Evolutionary conservation across 2,888 invertebrate genomes (phyloP), one percentile per base, ranked within the genome.

Genomic region (Torymus aiolomorphi): DNA sequence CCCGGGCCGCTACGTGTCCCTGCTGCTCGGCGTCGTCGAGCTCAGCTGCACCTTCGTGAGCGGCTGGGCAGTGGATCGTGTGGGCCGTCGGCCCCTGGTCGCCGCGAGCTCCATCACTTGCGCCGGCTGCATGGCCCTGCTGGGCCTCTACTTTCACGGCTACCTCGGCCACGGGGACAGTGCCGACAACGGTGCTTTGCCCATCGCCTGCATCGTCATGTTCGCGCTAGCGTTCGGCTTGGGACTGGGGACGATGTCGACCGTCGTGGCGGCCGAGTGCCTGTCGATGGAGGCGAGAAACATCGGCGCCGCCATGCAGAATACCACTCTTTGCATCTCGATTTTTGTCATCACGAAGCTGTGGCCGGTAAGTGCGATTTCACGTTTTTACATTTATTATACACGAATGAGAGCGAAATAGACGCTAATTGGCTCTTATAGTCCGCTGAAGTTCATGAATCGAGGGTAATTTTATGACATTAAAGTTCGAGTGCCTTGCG

Each of bases 1-100:
- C 49, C 62, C 76, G 0, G 82, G 78, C 0, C 78, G 72, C 52
- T 77, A 83, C 81, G 82, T 83, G 20, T 76, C 80, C 11, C 57
- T 82, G 10, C 20, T 83, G 5, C 11, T 83, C 4, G 83, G 83
- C 16, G 31, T 80, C 59, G 78, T 78, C 57, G 83, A 83, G 76
- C 57, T 82, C n/a, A 63, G 51, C 24, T 82, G 82, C 71, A 82
- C 82, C 0, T 2, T 81, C 2, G 57, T 62, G 1, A 76, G 82
- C 16, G 78, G 76, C 20, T 56, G 18, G 1, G 14, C 81, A 2
- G 69, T 83, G 16, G 83, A 81, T 24, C 62, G 67, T 13, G 31
- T 76, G 18, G 77, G 80, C 2, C 81, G 83, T 2, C 76, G 81
- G 20, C 59, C 63, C 1, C 56, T 82, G 20, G 77, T 76, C 52